These are phyloP conservation scores for Sitophilus oryzae DNA, from an alignment of 1,140 invertebrate species.

Conservation along the genomic window DNA sequence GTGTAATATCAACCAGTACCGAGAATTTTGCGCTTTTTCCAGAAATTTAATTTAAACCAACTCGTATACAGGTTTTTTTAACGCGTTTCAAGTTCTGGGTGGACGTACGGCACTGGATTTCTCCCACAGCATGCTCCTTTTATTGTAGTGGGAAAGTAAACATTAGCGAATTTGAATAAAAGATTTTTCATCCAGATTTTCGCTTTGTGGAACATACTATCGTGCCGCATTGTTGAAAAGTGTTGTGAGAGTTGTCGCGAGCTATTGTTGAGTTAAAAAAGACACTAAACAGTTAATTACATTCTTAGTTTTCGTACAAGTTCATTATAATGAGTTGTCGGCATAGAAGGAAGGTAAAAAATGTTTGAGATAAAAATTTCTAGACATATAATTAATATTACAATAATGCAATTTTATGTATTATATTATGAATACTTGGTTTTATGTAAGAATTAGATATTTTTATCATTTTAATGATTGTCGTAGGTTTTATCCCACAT, in stretches of 20 bases:
- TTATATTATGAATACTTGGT: too few species aligned
- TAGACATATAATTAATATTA: background rate
- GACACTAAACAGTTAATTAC: too few species aligned
- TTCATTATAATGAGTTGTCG: conserved; percentile 5
- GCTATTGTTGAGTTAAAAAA: background rate
- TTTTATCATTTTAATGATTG: too few species aligned
- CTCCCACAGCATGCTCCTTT: conserved; percentile 1
- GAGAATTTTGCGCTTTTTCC: background rate
- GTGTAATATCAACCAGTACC: too few species aligned
- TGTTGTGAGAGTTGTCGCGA: too few species aligned
- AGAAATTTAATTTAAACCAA: background rate
- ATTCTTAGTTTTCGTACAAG: too few species aligned
- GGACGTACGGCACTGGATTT: conserved; percentile 3
- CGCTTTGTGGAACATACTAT: too few species aligned
- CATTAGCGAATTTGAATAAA: conserved; percentile 4
- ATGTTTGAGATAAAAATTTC: background rate
- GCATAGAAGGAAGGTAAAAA: conserved; percentile 9
- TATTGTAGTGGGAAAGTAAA: conserved; percentile 14
- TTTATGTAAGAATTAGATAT: too few species aligned
- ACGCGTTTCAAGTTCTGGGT: background rate
- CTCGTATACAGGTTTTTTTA: background rate
- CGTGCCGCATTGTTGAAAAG: too few species aligned
- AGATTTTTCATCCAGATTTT: too few species aligned
- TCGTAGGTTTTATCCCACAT: too few species aligned
- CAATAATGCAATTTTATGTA: too few species aligned